Conservation (phyloP, 2,113 vertebrate species). For the Seriola aureovittata region DNA sequence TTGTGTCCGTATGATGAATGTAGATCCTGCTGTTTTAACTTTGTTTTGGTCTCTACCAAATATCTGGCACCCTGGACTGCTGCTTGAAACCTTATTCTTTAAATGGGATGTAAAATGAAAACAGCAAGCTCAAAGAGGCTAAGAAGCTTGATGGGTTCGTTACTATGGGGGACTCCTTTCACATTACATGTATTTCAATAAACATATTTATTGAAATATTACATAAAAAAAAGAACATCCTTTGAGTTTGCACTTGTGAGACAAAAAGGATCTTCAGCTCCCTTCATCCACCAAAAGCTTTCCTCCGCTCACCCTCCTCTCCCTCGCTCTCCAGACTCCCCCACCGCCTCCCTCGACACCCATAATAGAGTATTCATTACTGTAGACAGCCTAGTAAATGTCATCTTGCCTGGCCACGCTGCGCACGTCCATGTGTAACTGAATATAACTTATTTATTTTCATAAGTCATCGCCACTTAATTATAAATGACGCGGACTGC, state of each 20-base stretch:
- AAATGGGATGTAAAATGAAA: too few species aligned
- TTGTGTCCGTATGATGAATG: too few species aligned
- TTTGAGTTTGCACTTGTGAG: background rate
- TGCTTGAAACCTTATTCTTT: too few species aligned
- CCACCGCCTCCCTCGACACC: constrained; percentile 30
- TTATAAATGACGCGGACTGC: constrained; percentile 77
- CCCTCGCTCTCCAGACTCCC: background rate
- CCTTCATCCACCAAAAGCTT: constrained; percentile 6
- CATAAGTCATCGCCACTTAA: constrained; percentile 72
- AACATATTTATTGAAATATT: background rate
- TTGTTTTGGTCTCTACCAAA: too few species aligned
- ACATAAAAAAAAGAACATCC: background rate
- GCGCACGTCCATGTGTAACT: constrained; percentile 60
- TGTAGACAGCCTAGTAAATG: constrained; percentile 72
- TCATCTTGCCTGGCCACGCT: constrained; percentile 60
- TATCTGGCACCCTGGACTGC: too few species aligned
- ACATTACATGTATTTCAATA: background rate
- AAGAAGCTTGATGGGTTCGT: background rate
- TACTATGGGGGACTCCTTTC: too few species aligned
- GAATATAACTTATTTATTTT: constrained; percentile 82
- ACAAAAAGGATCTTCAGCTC: background rate
- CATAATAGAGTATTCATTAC: constrained; percentile 70
- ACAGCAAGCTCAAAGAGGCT: background rate
- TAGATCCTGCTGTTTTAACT: too few species aligned
- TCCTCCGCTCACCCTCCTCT: background rate